These are phyloP conservation scores for Catostomus latipinnis DNA, from an alignment of 2,797 vertebrate genomes.

Conservation along the genomic window DNA sequence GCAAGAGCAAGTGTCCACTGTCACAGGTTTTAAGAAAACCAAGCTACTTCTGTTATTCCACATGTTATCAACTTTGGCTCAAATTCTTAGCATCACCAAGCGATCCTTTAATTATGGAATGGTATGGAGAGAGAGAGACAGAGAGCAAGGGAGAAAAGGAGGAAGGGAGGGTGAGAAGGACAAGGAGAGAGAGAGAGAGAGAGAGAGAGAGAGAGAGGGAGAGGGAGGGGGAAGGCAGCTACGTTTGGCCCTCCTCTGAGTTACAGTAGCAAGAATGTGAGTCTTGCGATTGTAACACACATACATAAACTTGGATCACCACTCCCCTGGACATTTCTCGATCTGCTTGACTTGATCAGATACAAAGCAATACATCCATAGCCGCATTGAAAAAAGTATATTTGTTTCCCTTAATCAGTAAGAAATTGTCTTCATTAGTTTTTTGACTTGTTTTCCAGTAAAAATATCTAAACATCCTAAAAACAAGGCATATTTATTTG, in stretches of 20 bases:
- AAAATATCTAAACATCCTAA: neutral
- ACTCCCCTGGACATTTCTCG: conserved; percentile 37
- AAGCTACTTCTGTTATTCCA: conserved; percentile 31
- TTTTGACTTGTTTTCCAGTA: neutral
- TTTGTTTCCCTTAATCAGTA: too few species aligned
- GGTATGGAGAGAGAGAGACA: conserved; percentile 10
- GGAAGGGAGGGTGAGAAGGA: conserved; percentile 42
- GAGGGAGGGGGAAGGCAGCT: conserved; percentile 42
- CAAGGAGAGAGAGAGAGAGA: conserved; percentile 23
- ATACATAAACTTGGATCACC: conserved; percentile 24
- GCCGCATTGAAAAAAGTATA: neutral
- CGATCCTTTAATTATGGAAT: conserved; percentile 52
- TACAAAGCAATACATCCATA: conserved; percentile 38
- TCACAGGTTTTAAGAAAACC: conserved; percentile 31
- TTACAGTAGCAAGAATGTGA: conserved; percentile 63
- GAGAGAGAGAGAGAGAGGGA: conserved; percentile 32
- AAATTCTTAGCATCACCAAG: conserved; percentile 44
- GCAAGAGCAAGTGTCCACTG: conserved; percentile 32
- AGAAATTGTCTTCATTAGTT: neutral
- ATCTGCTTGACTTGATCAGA: conserved; percentile 24
- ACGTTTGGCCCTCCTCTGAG: conserved; percentile 56
- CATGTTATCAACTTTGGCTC: conserved; percentile 43
- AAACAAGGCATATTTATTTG: neutral
- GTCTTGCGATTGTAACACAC: conserved; percentile 26
- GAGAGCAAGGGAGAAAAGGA: conserved; percentile 39